Evolutionary conservation across 2,888 invertebrate genomes (phyloP).

Genomic region (Euspilapteryx auroguttella): DNA sequence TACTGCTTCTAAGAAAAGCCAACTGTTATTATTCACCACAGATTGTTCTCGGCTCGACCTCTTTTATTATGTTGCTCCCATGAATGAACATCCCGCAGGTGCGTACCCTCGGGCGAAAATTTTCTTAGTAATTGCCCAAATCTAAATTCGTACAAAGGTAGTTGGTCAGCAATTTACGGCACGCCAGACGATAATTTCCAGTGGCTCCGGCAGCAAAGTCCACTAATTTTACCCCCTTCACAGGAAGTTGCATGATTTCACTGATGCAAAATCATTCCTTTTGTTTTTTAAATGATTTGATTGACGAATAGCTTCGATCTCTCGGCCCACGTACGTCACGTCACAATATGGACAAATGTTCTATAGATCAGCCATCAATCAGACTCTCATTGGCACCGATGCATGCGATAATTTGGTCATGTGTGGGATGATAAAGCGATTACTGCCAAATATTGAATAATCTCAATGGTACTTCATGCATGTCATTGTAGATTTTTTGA

Average conservation of each 20-base stretch:
- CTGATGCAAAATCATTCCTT: constrained; percentile 25
- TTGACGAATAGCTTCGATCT: constrained; percentile 17
- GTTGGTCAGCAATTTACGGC: constrained; percentile 39
- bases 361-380: constrained; percentile 32
- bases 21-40: constrained; percentile 41
- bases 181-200: constrained; percentile 48
- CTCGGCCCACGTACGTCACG: no score
- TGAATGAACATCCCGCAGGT: no score
- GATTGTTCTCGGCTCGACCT: constrained; percentile 47
- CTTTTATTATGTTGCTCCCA: constrained; percentile 27
- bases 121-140: constrained; percentile 39
- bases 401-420: constrained; percentile 39
- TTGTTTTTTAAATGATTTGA: constrained; percentile 16
- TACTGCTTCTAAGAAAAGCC: constrained; percentile 2
- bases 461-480: no score
- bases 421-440: constrained; percentile 28
- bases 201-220: constrained; percentile 27
- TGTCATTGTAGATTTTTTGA: no score
- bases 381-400: constrained; percentile 38
- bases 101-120: constrained; percentile 36
- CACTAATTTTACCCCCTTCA: constrained; percentile 25
- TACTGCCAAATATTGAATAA: constrained; percentile 49
- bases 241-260: constrained; percentile 38
- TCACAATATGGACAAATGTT: constrained; percentile 19
- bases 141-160: constrained; percentile 34